These are phyloP conservation scores for Metaphire vulgaris DNA, from an alignment of 1,140 invertebrate species.

Conservation along the genomic window DNA sequence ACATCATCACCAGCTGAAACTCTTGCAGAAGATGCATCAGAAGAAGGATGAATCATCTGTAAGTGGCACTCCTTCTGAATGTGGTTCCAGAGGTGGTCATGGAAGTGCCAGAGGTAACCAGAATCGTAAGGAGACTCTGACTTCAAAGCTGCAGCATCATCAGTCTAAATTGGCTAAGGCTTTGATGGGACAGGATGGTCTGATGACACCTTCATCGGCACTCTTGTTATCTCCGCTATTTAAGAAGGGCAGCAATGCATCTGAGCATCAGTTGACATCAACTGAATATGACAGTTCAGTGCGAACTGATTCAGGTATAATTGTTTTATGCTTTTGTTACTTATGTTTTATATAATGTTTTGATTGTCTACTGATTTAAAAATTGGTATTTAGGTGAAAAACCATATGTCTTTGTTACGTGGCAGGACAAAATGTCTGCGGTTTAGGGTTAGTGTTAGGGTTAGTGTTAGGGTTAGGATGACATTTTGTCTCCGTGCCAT, in stretches of 20 bases:
- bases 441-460: too few species aligned
- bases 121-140: background rate
- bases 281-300: conserved; percentile 3
- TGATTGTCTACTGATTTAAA: too few species aligned
- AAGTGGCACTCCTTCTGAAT: background rate
- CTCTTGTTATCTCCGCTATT: background rate
- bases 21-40: background rate
- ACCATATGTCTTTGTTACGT: too few species aligned
- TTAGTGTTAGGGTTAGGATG: too few species aligned
- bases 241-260: background rate
- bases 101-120: background rate
- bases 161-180: conserved; percentile 17
- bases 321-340: too few species aligned
- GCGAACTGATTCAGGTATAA: conserved; percentile 1
- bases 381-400: too few species aligned
- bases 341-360: too few species aligned
- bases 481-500: too few species aligned
- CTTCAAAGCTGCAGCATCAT: background rate
- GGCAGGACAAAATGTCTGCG: too few species aligned
- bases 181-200: conserved; percentile 13
- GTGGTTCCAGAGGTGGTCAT: background rate
- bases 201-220: background rate
- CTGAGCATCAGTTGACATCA: background rate
- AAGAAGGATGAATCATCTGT: background rate
- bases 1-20: conserved; percentile 34